phyloP scores from a whole-genome alignment of 2,888 invertebrate genomes.

The Tachystola acroxantha region DNA sequence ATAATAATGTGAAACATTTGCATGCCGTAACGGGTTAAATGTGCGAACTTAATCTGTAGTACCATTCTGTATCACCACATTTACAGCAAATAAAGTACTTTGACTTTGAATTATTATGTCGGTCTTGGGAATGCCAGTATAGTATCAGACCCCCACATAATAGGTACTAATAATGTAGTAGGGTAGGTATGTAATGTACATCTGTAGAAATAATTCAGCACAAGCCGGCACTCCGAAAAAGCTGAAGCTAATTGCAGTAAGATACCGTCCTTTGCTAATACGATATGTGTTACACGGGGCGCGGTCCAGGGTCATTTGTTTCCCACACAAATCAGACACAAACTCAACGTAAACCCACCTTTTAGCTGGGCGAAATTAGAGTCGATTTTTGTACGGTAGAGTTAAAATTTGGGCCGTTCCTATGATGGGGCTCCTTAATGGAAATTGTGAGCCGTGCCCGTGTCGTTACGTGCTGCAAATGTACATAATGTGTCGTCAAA shows the following conservation, averaged over 20 bases:
- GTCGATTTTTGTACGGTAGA: conserved; percentile 33
- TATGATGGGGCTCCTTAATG: conserved; percentile 56
- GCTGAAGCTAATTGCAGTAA: conserved; percentile 73
- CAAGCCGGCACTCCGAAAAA: conserved; percentile 53
- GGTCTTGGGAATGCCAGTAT: too few species aligned
- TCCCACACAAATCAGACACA: conserved; percentile 35
- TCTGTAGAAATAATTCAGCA: conserved; percentile 1
- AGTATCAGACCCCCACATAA: too few species aligned
- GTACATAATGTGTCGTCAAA: conserved; percentile 77
- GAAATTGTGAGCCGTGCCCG: conserved; percentile 75
- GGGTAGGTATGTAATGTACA: too few species aligned
- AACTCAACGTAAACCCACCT: conserved; percentile 22
- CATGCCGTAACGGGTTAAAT: too few species aligned
- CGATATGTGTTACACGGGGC: conserved; percentile 72
- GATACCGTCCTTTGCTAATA: conserved; percentile 75
- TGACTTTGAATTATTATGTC: too few species aligned
- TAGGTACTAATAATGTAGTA: not conserved
- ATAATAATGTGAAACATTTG: too few species aligned
- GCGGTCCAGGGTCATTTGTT: conserved; percentile 36
- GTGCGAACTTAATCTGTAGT: too few species aligned
- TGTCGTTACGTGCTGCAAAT: conserved; percentile 74
- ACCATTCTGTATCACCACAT: too few species aligned
- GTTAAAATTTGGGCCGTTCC: conserved; percentile 51
- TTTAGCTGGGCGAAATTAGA: conserved; percentile 25
- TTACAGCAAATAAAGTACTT: too few species aligned